A percentile compares a stretch with the other conserved stretches of the same genome.
Conservation (phyloP, 2,113 vertebrate species). For the Pantherophis guttatus region DNA sequence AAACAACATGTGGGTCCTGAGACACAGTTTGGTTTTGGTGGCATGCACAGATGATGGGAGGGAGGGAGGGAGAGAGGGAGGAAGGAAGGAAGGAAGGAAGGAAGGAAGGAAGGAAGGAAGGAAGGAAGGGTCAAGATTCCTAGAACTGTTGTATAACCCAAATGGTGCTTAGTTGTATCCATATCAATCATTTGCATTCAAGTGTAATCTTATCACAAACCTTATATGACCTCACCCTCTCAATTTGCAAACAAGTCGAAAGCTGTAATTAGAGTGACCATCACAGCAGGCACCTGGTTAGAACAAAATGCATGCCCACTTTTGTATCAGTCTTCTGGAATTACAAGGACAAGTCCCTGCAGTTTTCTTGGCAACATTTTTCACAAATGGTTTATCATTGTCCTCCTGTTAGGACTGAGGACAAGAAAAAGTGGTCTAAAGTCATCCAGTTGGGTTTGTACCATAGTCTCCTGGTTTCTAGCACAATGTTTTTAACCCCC, state of each 20-base stretch:
- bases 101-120: no score
- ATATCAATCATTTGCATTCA: neutral
- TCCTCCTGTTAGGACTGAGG: neutral
- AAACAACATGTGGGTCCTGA: neutral
- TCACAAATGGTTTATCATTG: neutral
- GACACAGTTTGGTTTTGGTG: neutral
- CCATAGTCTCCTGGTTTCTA: neutral
- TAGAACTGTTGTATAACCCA: slow-evolving; percentile 13
- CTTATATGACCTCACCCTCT: neutral
- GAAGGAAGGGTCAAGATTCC: neutral
- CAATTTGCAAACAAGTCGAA: neutral
- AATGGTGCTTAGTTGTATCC: neutral
- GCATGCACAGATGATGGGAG: neutral
- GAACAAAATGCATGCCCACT: neutral
- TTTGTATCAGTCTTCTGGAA: neutral
- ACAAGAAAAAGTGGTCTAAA: neutral
- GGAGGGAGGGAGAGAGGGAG: neutral
- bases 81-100: no score
- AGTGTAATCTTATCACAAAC: neutral
- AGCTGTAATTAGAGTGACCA: neutral
- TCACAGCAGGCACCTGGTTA: neutral
- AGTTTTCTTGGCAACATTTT: no score
- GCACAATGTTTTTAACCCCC: neutral
- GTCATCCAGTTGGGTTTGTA: neutral
- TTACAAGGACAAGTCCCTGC: neutral